These are phyloP conservation scores for Etheostoma cragini DNA, from an alignment of 2,113 vertebrate species.

Conservation along the genomic window DNA sequence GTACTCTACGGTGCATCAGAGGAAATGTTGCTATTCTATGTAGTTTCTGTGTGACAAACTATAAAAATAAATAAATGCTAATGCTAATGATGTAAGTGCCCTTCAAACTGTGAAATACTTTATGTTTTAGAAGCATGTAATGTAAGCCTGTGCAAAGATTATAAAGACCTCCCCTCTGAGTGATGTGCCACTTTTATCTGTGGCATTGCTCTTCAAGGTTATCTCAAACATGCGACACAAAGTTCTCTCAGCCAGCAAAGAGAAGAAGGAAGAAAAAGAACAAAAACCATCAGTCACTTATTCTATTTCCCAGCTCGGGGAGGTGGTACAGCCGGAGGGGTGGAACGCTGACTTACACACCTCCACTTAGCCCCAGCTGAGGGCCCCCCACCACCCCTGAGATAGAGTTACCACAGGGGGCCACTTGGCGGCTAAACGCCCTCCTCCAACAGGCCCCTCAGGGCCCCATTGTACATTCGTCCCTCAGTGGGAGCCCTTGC, in stretches of 20 bases:
- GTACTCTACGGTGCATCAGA: neutral
- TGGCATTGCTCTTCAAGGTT: slow-evolving; percentile 72
- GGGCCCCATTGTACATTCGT: slow-evolving; percentile 81
- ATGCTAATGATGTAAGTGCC: neutral
- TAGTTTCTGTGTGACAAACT: neutral
- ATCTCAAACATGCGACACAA: slow-evolving; percentile 68
- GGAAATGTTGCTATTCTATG: neutral
- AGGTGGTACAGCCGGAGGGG: slow-evolving; percentile 80
- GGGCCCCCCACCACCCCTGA: slow-evolving; percentile 82
- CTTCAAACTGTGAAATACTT: neutral
- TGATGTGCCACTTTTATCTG: slow-evolving; percentile 64
- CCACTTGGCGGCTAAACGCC: slow-evolving; percentile 81
- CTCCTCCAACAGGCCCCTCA: slow-evolving; percentile 76
- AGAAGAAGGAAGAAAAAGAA: slow-evolving; percentile 63
- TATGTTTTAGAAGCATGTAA: slow-evolving; percentile 3
- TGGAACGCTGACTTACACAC: slow-evolving; percentile 81
- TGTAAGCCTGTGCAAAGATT: slow-evolving; percentile 34
- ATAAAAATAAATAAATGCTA: neutral
- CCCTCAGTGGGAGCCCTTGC: slow-evolving; percentile 81
- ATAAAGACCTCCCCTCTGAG: slow-evolving; percentile 31
- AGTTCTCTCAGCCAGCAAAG: slow-evolving; percentile 60
- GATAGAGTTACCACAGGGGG: slow-evolving; percentile 83
- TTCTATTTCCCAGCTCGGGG: slow-evolving; percentile 80
- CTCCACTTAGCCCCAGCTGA: slow-evolving; percentile 83
- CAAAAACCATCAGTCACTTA: slow-evolving; percentile 77